Conservation (phyloP, 2,113 vertebrate species). For the Thinocorus orbignyianus region DNA sequence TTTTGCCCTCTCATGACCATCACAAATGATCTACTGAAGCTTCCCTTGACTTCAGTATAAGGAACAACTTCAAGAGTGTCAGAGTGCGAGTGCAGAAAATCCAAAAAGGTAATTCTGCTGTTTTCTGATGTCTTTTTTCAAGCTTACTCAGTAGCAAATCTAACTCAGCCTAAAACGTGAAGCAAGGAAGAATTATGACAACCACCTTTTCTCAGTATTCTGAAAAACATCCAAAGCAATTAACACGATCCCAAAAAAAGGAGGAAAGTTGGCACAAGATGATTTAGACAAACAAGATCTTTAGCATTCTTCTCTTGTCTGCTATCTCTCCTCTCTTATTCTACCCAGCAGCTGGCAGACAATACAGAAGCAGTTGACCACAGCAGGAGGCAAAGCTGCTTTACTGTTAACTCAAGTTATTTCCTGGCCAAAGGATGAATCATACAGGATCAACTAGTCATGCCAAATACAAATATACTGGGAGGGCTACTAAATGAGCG, state of each 20-base stretch:
- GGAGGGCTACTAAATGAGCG: not conserved
- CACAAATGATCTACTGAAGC: not conserved
- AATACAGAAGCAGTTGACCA: not conserved
- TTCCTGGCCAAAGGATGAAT: slow-evolving; percentile 47
- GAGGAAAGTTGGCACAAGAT: not conserved
- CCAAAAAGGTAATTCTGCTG: not conserved
- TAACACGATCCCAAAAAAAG: not conserved
- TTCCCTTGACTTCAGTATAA: not conserved
- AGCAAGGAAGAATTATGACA: not conserved
- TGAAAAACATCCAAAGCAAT: not conserved
- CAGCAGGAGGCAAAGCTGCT: slow-evolving; percentile 23
- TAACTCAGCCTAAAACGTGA: not conserved
- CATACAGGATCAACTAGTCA: not conserved
- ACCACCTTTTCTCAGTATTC: not conserved
- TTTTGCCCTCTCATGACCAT: not conserved
- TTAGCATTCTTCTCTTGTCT: not conserved
- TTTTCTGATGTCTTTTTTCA: not conserved
- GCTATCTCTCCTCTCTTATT: not conserved
- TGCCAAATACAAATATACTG: not conserved
- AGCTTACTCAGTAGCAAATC: not conserved
- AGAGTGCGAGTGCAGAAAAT: not conserved
- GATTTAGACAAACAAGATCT: not conserved
- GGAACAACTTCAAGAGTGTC: not conserved
- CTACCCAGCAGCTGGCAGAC: not conserved
- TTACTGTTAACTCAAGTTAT: not conserved